These are phyloP conservation scores for Heteromormyrus szaboi DNA, from an alignment of 2,797 vertebrate species.

Conservation along the genomic window DNA sequence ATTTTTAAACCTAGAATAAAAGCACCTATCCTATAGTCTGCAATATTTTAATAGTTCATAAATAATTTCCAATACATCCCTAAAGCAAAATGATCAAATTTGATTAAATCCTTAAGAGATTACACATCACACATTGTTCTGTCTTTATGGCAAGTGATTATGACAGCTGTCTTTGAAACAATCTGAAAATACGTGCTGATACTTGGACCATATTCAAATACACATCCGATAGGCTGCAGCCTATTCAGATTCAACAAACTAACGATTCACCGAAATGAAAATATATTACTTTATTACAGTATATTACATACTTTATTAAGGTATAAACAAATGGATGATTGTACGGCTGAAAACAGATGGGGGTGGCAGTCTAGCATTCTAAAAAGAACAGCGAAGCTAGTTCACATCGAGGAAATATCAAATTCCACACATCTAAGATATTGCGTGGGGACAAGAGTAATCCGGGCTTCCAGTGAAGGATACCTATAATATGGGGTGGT, in stretches of 20 bases:
- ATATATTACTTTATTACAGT: not conserved
- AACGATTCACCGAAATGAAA: not conserved
- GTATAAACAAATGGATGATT: not conserved
- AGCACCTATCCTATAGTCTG: not conserved
- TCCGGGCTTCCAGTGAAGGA: not conserved
- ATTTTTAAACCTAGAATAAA: not conserved
- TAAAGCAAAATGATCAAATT: not conserved
- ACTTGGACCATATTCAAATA: not conserved
- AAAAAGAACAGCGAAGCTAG: not conserved
- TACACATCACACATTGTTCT: not conserved
- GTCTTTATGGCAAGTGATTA: not conserved
- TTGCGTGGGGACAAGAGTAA: not conserved
- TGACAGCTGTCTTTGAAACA: not conserved
- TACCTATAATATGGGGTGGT: not conserved
- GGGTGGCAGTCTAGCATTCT: not conserved
- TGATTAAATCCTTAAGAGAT: not conserved
- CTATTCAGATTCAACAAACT: not conserved
- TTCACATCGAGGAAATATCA: not conserved
- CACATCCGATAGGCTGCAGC: not conserved
- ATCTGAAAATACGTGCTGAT: not conserved
- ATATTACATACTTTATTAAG: not conserved
- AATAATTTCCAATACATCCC: not conserved
- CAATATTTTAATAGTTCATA: not conserved
- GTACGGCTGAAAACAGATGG: not conserved
- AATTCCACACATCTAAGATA: slow-evolving; percentile 10